phyloP scores from a whole-genome alignment of 2,797 vertebrate species.

The Sphenodon punctatus region DNA sequence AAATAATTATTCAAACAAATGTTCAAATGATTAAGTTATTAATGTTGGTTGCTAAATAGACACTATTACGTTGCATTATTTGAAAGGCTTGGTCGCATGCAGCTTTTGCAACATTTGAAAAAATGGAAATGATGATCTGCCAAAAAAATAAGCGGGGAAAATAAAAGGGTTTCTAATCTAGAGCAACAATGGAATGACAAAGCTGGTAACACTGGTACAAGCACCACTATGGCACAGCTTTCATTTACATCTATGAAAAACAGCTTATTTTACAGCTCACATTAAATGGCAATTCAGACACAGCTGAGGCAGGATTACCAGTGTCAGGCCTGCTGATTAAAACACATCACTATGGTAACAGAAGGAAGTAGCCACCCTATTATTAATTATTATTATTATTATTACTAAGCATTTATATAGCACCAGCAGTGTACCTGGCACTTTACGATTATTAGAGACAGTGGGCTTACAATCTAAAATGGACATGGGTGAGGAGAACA shows the following conservation, averaged over 20 bases:
- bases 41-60: background rate
- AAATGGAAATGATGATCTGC: background rate
- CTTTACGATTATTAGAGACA: no score
- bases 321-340: background rate
- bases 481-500: no score
- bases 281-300: constrained; percentile 17
- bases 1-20: background rate
- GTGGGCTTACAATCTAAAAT: no score
- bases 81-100: background rate
- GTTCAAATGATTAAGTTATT: background rate
- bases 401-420: no score
- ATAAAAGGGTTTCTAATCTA: background rate
- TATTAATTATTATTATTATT: no score
- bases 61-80: background rate
- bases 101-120: constrained; percentile 6
- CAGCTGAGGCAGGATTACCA: constrained; percentile 16
- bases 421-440: no score
- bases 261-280: constrained; percentile 34
- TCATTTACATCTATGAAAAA: constrained; percentile 3
- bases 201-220: background rate
- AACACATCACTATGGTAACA: constrained; percentile 53
- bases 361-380: background rate
- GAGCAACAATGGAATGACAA: constrained; percentile 31
- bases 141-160: background rate
- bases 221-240: constrained; percentile 28